These are phyloP conservation scores for Macropus fuliginosus DNA, from an alignment of 2,797 vertebrate species.

Conservation along the genomic window DNA sequence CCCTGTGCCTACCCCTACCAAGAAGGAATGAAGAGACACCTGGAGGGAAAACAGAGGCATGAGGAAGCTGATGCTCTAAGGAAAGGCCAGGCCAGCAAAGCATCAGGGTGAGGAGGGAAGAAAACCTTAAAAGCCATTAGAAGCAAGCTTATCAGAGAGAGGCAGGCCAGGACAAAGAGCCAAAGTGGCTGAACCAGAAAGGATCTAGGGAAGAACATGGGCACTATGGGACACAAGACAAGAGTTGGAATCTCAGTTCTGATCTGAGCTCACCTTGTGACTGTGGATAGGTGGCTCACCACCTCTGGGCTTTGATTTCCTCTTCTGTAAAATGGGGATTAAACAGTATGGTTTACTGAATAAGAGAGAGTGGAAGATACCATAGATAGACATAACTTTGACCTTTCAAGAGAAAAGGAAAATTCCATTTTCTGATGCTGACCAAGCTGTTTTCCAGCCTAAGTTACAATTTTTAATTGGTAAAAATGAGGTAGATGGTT, in stretches of 20 bases:
- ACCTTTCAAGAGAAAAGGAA: neutral
- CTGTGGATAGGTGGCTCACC: neutral
- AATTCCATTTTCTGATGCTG: neutral
- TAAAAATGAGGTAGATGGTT: neutral
- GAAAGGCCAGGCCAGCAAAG: neutral
- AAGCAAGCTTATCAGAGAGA: neutral
- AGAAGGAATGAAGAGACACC: no score
- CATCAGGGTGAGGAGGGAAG: neutral
- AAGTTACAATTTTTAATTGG: neutral
- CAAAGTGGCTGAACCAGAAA: neutral
- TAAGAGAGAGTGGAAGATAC: neutral
- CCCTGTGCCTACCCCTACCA: neutral
- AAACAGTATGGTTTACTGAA: neutral
- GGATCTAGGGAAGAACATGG: neutral
- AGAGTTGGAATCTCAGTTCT: neutral
- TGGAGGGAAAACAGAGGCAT: neutral
- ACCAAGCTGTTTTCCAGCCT: neutral
- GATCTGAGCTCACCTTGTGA: neutral
- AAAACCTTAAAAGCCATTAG: neutral
- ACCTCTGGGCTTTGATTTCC: neutral
- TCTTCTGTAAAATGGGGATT: neutral
- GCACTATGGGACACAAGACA: neutral
- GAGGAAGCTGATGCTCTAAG: neutral
- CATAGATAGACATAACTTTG: neutral
- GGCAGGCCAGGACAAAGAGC: neutral